These are phyloP conservation scores for Parascotia fuliginaria DNA, from an alignment of 2,888 invertebrate genomes.

Conservation along the genomic window DNA sequence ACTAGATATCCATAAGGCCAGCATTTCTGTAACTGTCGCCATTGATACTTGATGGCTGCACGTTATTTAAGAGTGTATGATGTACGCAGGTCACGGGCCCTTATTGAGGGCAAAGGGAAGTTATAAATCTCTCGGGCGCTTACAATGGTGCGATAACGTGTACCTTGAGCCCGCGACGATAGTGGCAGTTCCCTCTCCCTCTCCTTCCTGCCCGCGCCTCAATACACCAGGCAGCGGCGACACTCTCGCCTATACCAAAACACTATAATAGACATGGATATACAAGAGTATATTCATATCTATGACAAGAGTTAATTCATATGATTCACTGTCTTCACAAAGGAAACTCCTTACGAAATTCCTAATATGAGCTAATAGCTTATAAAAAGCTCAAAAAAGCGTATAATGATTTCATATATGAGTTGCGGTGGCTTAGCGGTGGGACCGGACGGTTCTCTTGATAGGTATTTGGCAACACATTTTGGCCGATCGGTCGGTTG, in stretches of 20 bases:
- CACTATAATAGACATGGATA: constrained; percentile 6
- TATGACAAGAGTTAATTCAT: too few species aligned
- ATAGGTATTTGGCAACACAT: constrained; percentile 51
- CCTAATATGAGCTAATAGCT: too few species aligned
- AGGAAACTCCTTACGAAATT: too few species aligned
- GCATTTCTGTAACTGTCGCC: neutral
- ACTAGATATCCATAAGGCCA: too few species aligned
- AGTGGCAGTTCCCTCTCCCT: constrained; percentile 43
- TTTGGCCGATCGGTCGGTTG: constrained; percentile 59
- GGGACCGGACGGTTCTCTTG: constrained; percentile 7
- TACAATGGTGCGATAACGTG: constrained; percentile 84
- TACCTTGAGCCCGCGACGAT: constrained; percentile 77
- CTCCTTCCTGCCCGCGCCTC: constrained; percentile 19
- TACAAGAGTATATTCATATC: too few species aligned
- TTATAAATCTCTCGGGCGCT: constrained; percentile 84
- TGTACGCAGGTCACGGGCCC: constrained; percentile 78
- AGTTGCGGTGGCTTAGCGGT: too few species aligned
- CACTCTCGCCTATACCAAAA: constrained; percentile 34
- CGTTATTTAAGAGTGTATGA: constrained; percentile 60
- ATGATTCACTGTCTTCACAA: too few species aligned
- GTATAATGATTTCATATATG: too few species aligned
- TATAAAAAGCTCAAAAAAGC: too few species aligned
- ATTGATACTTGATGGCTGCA: constrained; percentile 11
- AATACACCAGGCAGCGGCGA: constrained; percentile 23
- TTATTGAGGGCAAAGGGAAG: constrained; percentile 86